phyloP scores from a whole-genome alignment of 2,113 vertebrate species.

The Pteronura brasiliensis region DNA sequence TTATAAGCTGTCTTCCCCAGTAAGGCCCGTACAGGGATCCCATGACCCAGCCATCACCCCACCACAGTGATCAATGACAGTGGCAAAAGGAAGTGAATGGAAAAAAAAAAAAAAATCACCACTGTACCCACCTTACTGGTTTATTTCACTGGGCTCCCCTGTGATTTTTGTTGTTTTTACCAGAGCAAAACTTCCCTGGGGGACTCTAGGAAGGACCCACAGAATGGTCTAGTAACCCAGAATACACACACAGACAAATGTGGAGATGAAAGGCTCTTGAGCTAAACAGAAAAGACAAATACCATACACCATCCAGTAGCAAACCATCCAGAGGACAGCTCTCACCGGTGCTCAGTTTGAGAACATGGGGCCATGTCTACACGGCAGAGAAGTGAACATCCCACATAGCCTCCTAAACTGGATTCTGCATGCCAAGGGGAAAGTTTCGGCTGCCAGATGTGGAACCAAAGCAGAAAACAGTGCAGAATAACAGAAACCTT shows the following conservation, averaged over 20 bases:
- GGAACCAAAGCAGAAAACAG: not conserved
- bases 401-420: not conserved
- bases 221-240: not conserved
- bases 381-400: not conserved
- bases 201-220: not conserved
- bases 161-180: not conserved
- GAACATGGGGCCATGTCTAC: not conserved
- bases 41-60: not conserved
- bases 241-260: not conserved
- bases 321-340: not conserved
- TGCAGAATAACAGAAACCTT: not conserved
- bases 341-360: not conserved
- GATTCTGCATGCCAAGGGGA: not conserved
- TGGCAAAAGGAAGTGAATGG: not conserved
- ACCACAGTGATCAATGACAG: not conserved
- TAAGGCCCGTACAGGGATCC: not conserved
- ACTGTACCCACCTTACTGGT: not conserved
- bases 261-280: not conserved
- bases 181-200: not conserved
- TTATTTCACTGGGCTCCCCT: slow-evolving; percentile 6
- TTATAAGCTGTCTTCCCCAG: not conserved
- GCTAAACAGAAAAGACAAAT: not conserved
- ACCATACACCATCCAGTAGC: not conserved
- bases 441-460: not conserved
- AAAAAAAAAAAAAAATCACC: not conserved